Base-by-base conservation (phyloP, 2,113 vertebrate species). In the Alligator mississippiensis region DNA sequence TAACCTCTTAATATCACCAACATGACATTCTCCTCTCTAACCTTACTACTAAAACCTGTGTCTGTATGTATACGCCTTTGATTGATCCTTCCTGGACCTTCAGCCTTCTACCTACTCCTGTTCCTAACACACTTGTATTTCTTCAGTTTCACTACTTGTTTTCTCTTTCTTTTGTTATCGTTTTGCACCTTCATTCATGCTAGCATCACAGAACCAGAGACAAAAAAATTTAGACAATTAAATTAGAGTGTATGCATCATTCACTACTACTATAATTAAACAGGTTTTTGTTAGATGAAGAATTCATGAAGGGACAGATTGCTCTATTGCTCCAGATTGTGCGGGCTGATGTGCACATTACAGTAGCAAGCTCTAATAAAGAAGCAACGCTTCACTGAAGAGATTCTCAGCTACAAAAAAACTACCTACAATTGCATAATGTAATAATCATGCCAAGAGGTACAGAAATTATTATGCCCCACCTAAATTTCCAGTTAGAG, bases 391-490 rank as follows among this genome's bases (percentile, higher is more conserved):
- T 88, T 74, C 70, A 88, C 57, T 60, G 47, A 90, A 88, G 47
- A 93, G 34, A 38, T 78, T 85, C 72, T 80, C 6, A 87, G 63
- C 1, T 70, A 63, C 54, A 93, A 89, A 24, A 76, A 54, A 81
- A 24, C 61, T 89, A 63, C 90, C 80, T 85, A 86, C 87, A 81
- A 38, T 83, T 86, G 88, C 19, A 60, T 91, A 72, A 95, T 4
- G 11, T 2, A 92, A 60, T n/a, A 89, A 80, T 88, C 72, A 82
- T 76, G 54, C 60, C 60, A 72, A 80, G 81, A 91, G 58, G 38
- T 83, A 83, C 0, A 21, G 18, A 82, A 77, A 63, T 92, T 24
- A 90, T 21, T 60, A 24, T 54, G 84, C 4, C 72, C 72, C 22
- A 55, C 15, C 70, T n/a, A 63, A 4, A 3, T 61, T 79, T 94